Evolutionary conservation across 2,888 invertebrate genomes (phyloP).

Genomic region (Pomacea canaliculata): DNA sequence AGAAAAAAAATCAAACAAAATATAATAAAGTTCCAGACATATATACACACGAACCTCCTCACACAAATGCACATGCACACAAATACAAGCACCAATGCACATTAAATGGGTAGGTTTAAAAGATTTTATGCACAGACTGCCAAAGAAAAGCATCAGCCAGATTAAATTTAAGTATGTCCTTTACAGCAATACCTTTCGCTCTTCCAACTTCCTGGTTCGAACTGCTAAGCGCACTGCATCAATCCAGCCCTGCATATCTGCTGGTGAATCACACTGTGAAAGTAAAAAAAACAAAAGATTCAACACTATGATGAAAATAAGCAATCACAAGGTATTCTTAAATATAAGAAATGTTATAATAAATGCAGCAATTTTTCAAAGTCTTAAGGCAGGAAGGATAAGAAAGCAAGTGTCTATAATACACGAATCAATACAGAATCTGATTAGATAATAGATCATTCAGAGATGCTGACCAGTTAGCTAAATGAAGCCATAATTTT

Average conservation of each 20-base stretch:
- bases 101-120: no score
- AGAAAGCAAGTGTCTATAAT: no score
- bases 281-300: neutral
- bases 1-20: neutral
- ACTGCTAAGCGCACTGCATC: constrained; percentile 36
- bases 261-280: constrained; percentile 42
- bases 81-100: no score
- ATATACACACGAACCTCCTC: neutral
- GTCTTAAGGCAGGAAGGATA: neutral
- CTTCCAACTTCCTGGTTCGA: constrained; percentile 32
- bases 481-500: no score
- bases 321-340: no score
- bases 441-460: no score
- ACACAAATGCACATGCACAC: no score
- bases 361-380: neutral
- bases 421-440: no score
- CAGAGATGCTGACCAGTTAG: no score
- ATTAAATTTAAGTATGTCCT: neutral
- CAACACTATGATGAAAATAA: no score
- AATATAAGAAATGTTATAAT: no score
- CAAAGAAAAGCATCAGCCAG: neutral
- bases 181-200: constrained; percentile 34
- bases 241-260: constrained; percentile 45
- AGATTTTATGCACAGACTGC: no score
- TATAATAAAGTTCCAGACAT: neutral